Evolutionary conservation across 2,113 vertebrate genomes (phyloP), one percentile per base, ranked within the genome.

Genomic region (Mustelus asterias): DNA sequence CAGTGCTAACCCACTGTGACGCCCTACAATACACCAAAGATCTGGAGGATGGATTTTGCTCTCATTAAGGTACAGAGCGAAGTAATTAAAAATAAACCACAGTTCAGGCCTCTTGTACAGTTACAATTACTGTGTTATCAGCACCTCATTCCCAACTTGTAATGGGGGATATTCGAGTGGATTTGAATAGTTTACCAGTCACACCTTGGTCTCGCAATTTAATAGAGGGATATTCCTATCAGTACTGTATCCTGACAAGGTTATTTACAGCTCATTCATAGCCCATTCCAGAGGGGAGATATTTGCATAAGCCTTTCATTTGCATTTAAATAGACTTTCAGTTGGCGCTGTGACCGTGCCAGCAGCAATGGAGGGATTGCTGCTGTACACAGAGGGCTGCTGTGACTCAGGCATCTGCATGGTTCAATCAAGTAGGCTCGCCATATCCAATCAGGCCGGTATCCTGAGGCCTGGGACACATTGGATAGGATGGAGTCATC

Each of bases 271-370:
- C 33, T 92, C 58, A 92, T 37, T 92, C 14, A 1, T 16, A 60
- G 24, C 60, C 18, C 60, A 20, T 2, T 37, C 58, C 13, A 18
- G 89, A 92, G 89, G 29, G 33, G 29, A 65, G 9, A 18, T 63
- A 92, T 92, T 65, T 92, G 58, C 89, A 92, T 92, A 63, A 92
- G 63, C 16, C 60, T 65, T 37, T n/a, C 13, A 92, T 92, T 65
- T 92, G n/a, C 29, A 92, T 92, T 92, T 92, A 92, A 65, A 92
- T 92, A 20, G 89, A 20, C 89, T 65, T 60, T 92, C 89, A 18
- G n/a, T 20, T n/a, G 33, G 60, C 14, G 65, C 2, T 29, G 60
- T n/a, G 58, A 65, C 16, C 33, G 20, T 1, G 33, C 18, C 6
- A 37, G 6, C 89, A 2, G 33, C 0, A 1, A 22, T n/a, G 14